Evolutionary conservation across 2,888 invertebrate genomes (phyloP), one percentile per base, ranked within the genome.

Genomic region (Drosophila crucigera): DNA sequence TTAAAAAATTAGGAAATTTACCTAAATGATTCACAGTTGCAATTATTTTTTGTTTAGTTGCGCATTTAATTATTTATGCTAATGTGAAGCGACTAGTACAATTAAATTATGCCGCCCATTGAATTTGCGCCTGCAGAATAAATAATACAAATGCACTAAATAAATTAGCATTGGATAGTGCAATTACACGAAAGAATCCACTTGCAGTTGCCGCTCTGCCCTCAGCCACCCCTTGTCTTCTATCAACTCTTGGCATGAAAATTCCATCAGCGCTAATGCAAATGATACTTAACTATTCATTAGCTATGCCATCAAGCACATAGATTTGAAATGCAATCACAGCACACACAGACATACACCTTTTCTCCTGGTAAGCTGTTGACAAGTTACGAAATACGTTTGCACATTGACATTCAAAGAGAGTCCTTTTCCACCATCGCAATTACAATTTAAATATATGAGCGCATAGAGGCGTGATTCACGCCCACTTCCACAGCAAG

Each of bases 241-340:
- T 50, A 33, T 58, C 56, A 33, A 35, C 52, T 28, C 58, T 62
- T 69, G 66, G 74, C 76, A 82, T 77, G 75, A 52, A 70, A 83
- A 70, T 82, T 67, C 75, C 83, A 83, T 84, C 83, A 82, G 71
- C 53, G 60, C 54, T 61, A 52, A 77, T 73, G 79, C 68, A 76
- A 84, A 74, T 73, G 76, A 74, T 68, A 67, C 71, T 82, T 72
- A 84, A 86, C 68, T 86, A 84, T 77, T 80, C 82, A 84, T 80
- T 80, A 75, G 73, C 74, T 73, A 55, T 58, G 43, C 50, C 64
- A 62, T 3, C 14, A 11, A 28, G 16, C 28, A 81, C 61, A 73
- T 65, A 16, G 22, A 80, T 83, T 78, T 73, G n/a, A 70, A 74
- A 68, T 73, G 75, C 73, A 39, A n/a, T 49, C 33, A 53, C n/a